Evolutionary conservation across 2,888 invertebrate species (phyloP), one percentile per base, ranked within the genome.

Genomic region (Campoplex capitator): DNA sequence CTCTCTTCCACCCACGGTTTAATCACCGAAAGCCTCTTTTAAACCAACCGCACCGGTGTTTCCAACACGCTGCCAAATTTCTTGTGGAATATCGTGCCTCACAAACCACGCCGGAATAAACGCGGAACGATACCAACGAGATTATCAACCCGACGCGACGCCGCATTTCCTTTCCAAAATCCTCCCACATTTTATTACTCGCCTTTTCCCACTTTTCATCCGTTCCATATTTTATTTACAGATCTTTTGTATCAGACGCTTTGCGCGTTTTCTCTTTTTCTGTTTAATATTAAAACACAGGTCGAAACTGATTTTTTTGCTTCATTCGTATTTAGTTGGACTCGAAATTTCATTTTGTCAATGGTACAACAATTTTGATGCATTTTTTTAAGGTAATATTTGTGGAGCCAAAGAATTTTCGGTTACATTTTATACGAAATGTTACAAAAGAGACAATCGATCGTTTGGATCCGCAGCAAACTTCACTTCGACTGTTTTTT

Each of bases 1-100:
- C 83, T 87, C 83, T 87, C 83, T 81, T 87, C 86, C 88, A 88
- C 89, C 88, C 88, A 88, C 88, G 77, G 85, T 56, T 68, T 67
- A 80, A 83, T 88, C 85, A 87, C 82, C 58, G 77, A 28, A 32
- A 32, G 71, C 82, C 48, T 62, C 71, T 75, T 65, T 35, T 75
- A 78, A 56, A 77, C 62, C 74, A 67, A 58, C 70, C 76, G 71
- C 81, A 82, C 79, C 65, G 51, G 77, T 70, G 48, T 73, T 67
- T 48, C 48, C 62, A 62, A 76, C 70, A 71, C 38, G 48, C 85
- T 88, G 89, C 88, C 89, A 89, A 89, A 85, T 84, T 86, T 82
- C 74, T 32, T 65, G 68, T 54, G 78, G 68, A 68, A 78, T 79
- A 83, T 84, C 82, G 65, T 6, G 62, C 16, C 62, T 32, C 62